Conservation (phyloP, 2,113 vertebrate species). For the Hippocampus guttulatus region DNA sequence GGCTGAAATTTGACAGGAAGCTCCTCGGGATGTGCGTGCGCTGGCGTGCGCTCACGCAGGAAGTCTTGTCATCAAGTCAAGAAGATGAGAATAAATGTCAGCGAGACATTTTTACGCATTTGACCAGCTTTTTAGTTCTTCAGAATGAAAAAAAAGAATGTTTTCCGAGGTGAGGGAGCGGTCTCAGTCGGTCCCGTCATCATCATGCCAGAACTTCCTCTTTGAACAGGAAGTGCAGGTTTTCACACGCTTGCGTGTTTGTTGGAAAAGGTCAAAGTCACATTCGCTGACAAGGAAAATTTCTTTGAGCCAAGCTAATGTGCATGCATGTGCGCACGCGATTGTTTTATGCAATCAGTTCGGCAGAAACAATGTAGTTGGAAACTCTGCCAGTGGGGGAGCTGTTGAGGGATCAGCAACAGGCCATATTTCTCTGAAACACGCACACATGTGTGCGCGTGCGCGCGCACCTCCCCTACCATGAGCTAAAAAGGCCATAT, state of each 20-base stretch:
- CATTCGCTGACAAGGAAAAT: neutral
- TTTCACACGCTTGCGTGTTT: too few species aligned
- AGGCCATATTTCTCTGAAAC: conserved; percentile 48
- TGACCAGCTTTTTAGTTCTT: too few species aligned
- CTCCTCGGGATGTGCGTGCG: neutral
- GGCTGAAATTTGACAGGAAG: neutral
- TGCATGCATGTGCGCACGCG: neutral
- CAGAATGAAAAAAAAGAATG: too few species aligned
- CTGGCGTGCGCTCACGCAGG: conserved; percentile 2
- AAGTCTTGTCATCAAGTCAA: neutral
- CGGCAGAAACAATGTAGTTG: conserved; percentile 36
- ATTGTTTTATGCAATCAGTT: conserved; percentile 41
- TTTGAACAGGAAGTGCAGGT: neutral
- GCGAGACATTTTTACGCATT: neutral
- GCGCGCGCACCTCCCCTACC: neutral
- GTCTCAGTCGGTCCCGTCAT: neutral
- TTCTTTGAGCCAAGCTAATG: neutral
- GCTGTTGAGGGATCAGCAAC: conserved; percentile 63
- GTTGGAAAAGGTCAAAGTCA: neutral
- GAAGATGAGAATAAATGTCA: neutral
- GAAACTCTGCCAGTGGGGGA: conserved; percentile 55
- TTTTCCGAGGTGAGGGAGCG: neutral
- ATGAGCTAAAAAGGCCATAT: conserved; percentile 27
- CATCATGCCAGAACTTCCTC: neutral
- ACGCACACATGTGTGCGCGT: too few species aligned